Conservation (phyloP, 2,113 vertebrate genomes). For the Nannobrachium achirus region DNA sequence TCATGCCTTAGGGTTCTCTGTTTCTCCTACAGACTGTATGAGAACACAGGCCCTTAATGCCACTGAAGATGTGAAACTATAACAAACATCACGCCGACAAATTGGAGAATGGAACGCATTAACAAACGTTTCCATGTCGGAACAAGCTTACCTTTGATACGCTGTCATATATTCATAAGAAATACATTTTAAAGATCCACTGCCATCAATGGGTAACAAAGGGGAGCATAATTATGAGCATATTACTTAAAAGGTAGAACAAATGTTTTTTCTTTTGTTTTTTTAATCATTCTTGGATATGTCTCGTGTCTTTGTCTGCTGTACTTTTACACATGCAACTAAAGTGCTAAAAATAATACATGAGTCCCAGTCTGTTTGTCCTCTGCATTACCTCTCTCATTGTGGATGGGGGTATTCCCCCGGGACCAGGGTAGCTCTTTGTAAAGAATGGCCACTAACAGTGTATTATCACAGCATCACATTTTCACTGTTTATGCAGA, state of each 20-base stretch:
- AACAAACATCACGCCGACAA: conserved; percentile 68
- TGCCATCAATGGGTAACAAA: conserved; percentile 53
- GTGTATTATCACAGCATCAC: conserved; percentile 68
- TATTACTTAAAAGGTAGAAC: conserved; percentile 59
- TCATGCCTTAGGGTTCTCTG: neutral
- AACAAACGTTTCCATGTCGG: conserved; percentile 57
- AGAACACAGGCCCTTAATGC: conserved; percentile 40
- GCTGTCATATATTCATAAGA: conserved; percentile 45
- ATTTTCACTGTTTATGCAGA: conserved; percentile 70
- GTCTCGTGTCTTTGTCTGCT: conserved; percentile 44
- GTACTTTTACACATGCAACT: conserved; percentile 65
- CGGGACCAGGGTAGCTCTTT: conserved; percentile 71
- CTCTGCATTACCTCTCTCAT: conserved; percentile 70
- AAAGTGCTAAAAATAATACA: conserved; percentile 73
- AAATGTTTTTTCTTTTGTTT: conserved; percentile 50
- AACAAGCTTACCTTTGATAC: conserved; percentile 71
- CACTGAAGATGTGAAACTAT: conserved; percentile 55
- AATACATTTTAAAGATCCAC: conserved; percentile 55
- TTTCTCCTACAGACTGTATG: conserved; percentile 25
- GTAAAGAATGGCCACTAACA: conserved; percentile 73
- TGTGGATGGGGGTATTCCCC: conserved; percentile 68
- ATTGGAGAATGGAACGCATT: conserved; percentile 64
- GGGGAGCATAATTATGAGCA: conserved; percentile 71
- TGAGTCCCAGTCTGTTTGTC: conserved; percentile 61
- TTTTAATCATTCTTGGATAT: conserved; percentile 47